Conservation (phyloP, 1,140 invertebrate genomes). For the Hyles euphorbiae region DNA sequence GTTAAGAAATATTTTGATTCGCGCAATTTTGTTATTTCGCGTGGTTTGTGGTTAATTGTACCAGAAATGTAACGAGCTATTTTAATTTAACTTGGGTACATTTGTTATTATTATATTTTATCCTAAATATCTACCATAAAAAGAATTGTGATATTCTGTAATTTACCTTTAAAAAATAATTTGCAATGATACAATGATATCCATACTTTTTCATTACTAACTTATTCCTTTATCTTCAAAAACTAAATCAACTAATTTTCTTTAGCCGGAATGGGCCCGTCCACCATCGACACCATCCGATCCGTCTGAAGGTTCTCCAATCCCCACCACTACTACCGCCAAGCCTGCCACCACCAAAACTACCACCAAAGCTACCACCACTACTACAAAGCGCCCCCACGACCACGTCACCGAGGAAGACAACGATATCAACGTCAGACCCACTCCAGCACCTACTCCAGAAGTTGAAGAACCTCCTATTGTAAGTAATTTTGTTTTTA, state of each 20-base stretch:
- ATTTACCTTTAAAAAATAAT: no score
- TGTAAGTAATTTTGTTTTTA: constrained; percentile 27
- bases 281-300: constrained; percentile 79
- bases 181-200: no score
- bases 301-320: constrained; percentile 52
- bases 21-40: no score
- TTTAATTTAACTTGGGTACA: no score
- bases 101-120: no score
- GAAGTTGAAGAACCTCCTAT: constrained; percentile 32
- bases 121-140: no score
- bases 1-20: no score
- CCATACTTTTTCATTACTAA: neutral
- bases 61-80: no score
- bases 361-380: constrained; percentile 18
- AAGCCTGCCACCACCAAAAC: constrained; percentile 26
- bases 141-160: no score
- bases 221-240: neutral
- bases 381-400: constrained; percentile 26
- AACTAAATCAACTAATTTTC: constrained; percentile 22
- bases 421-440: constrained; percentile 17
- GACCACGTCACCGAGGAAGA: constrained; percentile 13
- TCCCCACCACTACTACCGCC: constrained; percentile 54
- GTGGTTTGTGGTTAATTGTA: no score
- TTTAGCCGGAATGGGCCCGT: constrained; percentile 81
- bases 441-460: neutral